Base-by-base conservation (phyloP, 2,888 invertebrate genomes). In the Cyaniris semiargus region DNA sequence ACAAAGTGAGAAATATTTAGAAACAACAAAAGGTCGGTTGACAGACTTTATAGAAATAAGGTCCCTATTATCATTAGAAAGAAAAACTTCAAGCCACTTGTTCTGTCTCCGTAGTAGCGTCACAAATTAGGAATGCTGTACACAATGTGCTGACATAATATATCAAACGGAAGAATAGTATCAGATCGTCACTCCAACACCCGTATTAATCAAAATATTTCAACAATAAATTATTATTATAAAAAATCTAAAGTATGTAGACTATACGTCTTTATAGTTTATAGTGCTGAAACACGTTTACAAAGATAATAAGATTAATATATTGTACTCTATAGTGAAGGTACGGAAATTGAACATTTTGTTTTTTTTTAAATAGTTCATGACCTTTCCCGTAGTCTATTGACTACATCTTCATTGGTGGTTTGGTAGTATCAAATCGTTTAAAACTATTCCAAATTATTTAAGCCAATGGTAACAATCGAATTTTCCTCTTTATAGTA, bases 81-180 rank as follows among this genome's bases (percentile, higher is more conserved):
- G 66, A 72, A 72, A 72, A 44, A 44, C 21, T 44, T 38, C 23
- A 21, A 44, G 13, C 72, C 21, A 38, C 38, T 53, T 18, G 53
- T 4, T 15, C 15, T 44, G 53, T 74, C 74, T 74, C 15, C 7
- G 53, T 15, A 27, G 74, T 18, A 53, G 74, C 53, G 74, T 74
- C 53, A 74, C 74, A 53, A 74, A 74, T 74, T 27, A 8, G 44
- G 75, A 60, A 74, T 76, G 66, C 15, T 13, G 13, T 60, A 53
- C 15, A 70, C 53, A 79, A 72, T 27, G 76, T 75, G 77, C 60
- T 27, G 56, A 70, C 44, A 56, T 75, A 66, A 77, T 76, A 70
- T 70, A 74, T 74, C 74, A 74, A 48, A 74, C 23, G 7, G 34
- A 74, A 74, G 23, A 48, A 74, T 48, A 48, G 23, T 66, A 66